phyloP scores from a whole-genome alignment of 1,140 invertebrate species.

The Coptotermes formosanus region DNA sequence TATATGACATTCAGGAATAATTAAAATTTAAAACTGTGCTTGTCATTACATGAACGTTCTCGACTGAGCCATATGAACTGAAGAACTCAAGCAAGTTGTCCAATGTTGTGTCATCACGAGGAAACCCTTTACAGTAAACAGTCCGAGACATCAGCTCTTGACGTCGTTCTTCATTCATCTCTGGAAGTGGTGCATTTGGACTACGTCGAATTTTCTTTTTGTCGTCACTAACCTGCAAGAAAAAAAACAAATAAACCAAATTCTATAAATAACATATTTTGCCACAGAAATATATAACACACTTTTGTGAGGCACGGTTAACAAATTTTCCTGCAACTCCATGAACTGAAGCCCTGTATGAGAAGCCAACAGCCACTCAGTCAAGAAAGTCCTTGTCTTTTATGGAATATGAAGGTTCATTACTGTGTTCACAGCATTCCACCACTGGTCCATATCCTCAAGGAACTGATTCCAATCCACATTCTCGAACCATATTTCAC shows the following conservation, averaged over 20 bases:
- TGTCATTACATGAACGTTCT: slow-evolving; percentile 66
- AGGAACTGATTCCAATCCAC: too few species aligned
- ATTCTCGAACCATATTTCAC: too few species aligned
- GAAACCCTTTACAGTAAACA: slow-evolving; percentile 89
- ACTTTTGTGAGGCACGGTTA: neutral
- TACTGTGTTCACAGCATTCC: too few species aligned
- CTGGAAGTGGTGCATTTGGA: slow-evolving; percentile 75
- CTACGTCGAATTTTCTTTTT: slow-evolving; percentile 77
- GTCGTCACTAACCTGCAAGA: slow-evolving; percentile 68
- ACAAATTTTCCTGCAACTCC: neutral
- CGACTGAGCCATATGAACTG: slow-evolving; percentile 65
- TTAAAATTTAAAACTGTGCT: too few species aligned
- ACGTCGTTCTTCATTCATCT: slow-evolving; percentile 76
- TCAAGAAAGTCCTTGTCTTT: too few species aligned
- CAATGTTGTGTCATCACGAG: slow-evolving; percentile 61
- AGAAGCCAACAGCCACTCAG: too few species aligned
- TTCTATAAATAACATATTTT: neutral
- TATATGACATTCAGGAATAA: too few species aligned
- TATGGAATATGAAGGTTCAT: too few species aligned
- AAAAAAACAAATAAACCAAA: neutral
- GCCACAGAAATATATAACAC: neutral
- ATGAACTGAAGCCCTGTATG: too few species aligned
- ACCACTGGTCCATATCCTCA: too few species aligned
- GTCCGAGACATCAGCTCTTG: slow-evolving; percentile 74
- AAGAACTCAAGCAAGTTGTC: slow-evolving; percentile 76